Percentiles rank a stretch among this genome's conserved stretches.
Evolutionary conservation across 1,140 invertebrate genomes (phyloP).

Genomic region (Micrasema longulum): DNA sequence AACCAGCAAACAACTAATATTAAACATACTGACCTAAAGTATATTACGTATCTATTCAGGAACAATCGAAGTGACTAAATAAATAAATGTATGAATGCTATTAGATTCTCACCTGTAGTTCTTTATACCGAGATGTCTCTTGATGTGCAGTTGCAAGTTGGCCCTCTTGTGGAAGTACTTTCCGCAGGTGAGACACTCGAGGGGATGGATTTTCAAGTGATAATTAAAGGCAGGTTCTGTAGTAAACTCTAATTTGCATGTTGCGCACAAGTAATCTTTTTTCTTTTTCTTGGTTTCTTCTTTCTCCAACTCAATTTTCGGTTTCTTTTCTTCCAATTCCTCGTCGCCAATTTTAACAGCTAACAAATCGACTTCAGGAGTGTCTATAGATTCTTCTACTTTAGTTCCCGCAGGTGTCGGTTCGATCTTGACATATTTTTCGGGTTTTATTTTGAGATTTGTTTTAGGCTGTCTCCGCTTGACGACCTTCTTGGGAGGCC

Average conservation of each 20-base stretch:
- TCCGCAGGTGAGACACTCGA: constrained; percentile 83
- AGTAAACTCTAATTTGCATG: constrained; percentile 67
- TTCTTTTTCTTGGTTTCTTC: constrained; percentile 45
- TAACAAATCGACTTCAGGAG: constrained; percentile 4
- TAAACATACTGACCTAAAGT: too few species aligned
- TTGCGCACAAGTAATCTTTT: constrained; percentile 37
- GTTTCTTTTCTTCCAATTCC: constrained; percentile 42
- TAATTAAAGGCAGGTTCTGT: constrained; percentile 73
- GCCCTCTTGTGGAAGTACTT: constrained; percentile 81
- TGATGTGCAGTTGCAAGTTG: constrained; percentile 81
- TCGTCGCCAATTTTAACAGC: constrained; percentile 30
- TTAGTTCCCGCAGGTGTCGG: constrained; percentile 11
- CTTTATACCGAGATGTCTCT: constrained; percentile 82
- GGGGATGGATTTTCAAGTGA: constrained; percentile 81
- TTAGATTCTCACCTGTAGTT: constrained; percentile 70
- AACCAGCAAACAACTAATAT: constrained; percentile 34
- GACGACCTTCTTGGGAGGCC: constrained; percentile 30
- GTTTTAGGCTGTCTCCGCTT: constrained; percentile 58
- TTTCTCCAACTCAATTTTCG: constrained; percentile 44
- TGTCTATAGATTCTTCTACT: constrained; percentile 9
- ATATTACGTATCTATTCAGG: too few species aligned
- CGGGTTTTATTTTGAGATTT: constrained; percentile 54
- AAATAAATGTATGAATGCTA: too few species aligned
- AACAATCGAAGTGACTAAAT: too few species aligned
- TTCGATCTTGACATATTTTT: constrained; percentile 44